Percentiles rank a stretch among this genome's conserved stretches.
phyloP scores from a whole-genome alignment of 2,888 invertebrate genomes.

The Drosophila nr. fundita region DNA sequence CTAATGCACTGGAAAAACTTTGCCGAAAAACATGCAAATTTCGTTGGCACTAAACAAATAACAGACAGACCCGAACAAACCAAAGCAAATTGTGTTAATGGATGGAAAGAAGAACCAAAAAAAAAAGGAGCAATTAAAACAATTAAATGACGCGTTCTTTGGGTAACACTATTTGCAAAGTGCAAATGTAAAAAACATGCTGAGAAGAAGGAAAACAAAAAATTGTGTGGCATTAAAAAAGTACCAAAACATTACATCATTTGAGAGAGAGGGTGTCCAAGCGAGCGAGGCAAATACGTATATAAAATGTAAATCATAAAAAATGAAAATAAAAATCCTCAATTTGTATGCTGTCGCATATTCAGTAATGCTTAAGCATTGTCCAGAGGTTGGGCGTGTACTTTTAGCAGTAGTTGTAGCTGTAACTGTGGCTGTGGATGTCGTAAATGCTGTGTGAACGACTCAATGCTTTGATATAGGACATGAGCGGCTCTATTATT shows the following conservation, averaged over 20 bases:
- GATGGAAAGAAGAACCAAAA: constrained; percentile 40
- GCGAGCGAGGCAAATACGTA: constrained; percentile 52
- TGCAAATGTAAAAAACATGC: constrained; percentile 24
- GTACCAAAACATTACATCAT: constrained; percentile 66
- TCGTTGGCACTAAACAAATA: constrained; percentile 55
- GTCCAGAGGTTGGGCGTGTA: constrained; percentile 46
- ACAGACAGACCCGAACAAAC: constrained; percentile 37
- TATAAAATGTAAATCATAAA: constrained; percentile 61
- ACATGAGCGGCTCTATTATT: constrained; percentile 71
- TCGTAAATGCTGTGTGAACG: constrained; percentile 59
- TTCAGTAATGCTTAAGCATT: constrained; percentile 68
- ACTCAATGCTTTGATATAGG: constrained; percentile 67
- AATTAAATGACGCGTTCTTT: constrained; percentile 65
- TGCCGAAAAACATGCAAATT: constrained; percentile 55
- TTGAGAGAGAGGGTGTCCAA: constrained; percentile 19
- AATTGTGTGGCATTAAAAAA: constrained; percentile 64
- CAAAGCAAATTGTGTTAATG: constrained; percentile 74
- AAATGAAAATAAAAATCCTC: constrained; percentile 77
- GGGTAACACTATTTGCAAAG: constrained; percentile 67
- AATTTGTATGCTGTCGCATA: constrained; percentile 81
- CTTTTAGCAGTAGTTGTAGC: constrained; percentile 9
- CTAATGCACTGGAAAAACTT: constrained; percentile 49
- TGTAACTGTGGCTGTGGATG: constrained; percentile 22
- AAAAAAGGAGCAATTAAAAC: constrained; percentile 67
- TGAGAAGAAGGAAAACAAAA: constrained; percentile 29